These are phyloP conservation scores for Brienomyrus brachyistius DNA, from an alignment of 2,113 vertebrate genomes.

Conservation along the genomic window DNA sequence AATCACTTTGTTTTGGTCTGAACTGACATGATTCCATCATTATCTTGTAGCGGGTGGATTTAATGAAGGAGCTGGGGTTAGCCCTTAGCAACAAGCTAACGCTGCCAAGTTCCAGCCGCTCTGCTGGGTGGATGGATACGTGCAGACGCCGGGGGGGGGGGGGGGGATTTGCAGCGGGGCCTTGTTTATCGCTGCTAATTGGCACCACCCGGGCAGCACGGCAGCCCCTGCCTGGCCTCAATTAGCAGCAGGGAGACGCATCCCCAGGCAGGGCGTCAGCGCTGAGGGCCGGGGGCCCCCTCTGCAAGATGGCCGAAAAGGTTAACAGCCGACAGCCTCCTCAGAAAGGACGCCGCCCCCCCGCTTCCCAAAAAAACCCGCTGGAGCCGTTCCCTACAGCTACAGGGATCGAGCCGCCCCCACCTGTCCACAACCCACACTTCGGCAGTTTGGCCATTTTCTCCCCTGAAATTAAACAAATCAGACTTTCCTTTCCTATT, in stretches of 20 bases:
- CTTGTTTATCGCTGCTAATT: constrained; percentile 20
- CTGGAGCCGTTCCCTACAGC: neutral
- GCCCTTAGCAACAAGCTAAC: neutral
- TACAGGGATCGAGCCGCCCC: neutral
- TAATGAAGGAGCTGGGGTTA: neutral
- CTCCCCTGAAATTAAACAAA: neutral
- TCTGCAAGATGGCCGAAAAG: constrained; percentile 1
- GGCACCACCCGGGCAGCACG: constrained; percentile 1
- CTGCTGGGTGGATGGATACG: neutral
- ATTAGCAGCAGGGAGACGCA: constrained; percentile 62
- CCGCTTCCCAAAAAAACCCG: neutral
- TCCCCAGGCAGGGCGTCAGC: constrained; percentile 67
- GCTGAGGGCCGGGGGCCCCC: constrained; percentile 66
- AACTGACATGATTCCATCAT: neutral
- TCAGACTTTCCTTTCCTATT: neutral
- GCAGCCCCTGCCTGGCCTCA: constrained; percentile 18
- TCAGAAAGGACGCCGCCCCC: neutral
- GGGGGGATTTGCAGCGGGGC: neutral
- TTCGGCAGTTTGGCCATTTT: neutral
- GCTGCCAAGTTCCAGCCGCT: neutral
- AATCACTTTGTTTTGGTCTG: neutral
- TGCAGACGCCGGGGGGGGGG: neutral
- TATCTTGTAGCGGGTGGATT: neutral
- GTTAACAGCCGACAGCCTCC: constrained; percentile 2
- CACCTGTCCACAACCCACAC: neutral